Evolutionary conservation across 2,888 invertebrate species (phyloP).

Genomic region (Eumerus sabulonum): DNA sequence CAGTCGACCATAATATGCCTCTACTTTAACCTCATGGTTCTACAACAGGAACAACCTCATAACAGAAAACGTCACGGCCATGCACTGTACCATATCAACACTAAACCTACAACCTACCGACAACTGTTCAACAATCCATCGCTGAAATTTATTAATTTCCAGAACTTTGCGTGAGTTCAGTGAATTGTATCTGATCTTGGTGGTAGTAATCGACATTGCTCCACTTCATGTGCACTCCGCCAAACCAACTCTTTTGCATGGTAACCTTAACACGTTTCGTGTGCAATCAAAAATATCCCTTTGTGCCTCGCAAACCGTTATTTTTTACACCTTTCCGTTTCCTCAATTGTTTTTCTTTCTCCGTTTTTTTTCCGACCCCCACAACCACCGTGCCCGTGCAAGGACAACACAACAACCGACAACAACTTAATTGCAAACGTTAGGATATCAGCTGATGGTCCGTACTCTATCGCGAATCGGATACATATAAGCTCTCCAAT

Average conservation of each 20-base stretch:
- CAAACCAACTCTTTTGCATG: slow-evolving; percentile 7
- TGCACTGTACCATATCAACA: no score
- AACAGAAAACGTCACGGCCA: no score
- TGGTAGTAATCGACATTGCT: slow-evolving; percentile 55
- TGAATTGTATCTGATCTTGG: slow-evolving; percentile 16
- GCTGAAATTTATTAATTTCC: slow-evolving; percentile 26
- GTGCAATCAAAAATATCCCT: slow-evolving; percentile 65
- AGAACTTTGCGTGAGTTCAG: background rate
- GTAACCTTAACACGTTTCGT: slow-evolving; percentile 62
- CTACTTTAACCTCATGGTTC: no score
- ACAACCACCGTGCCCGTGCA: slow-evolving; percentile 48
- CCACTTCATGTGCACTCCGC: slow-evolving; percentile 27
- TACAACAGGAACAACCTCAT: no score
- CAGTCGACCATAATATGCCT: no score
- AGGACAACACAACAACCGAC: slow-evolving; percentile 46
- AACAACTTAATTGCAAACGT: slow-evolving; percentile 64
- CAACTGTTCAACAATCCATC: slow-evolving; percentile 55
- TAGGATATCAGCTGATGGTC: slow-evolving; percentile 45
- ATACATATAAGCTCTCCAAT: slow-evolving; percentile 30
- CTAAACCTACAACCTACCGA: no score
- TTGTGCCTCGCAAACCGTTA: slow-evolving; percentile 35
- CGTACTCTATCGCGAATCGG: slow-evolving; percentile 3
- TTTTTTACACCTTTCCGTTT: slow-evolving; percentile 11
- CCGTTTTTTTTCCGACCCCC: slow-evolving; percentile 53
- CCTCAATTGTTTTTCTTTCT: slow-evolving; percentile 34